These are phyloP conservation scores for Phrynocephalus versicolor DNA, from an alignment of 2,113 vertebrate genomes.

Conservation along the genomic window DNA sequence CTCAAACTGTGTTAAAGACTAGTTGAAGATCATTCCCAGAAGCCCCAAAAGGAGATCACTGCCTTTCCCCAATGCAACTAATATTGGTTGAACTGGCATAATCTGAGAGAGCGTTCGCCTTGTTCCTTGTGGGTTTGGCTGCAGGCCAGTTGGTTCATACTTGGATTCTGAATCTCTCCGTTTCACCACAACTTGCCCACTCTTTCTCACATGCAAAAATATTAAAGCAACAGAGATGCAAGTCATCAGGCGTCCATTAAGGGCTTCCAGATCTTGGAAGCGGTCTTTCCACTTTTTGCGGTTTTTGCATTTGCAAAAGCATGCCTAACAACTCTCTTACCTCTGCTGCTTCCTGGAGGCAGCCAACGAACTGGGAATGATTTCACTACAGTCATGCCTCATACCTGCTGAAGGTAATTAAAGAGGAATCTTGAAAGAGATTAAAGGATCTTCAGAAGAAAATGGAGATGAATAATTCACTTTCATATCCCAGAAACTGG, in stretches of 20 bases:
- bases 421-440: no score
- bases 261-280: neutral
- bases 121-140: conserved; percentile 9
- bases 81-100: neutral
- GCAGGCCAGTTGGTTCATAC: neutral
- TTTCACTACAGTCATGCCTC: neutral
- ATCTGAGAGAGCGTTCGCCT: neutral
- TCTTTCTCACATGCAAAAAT: neutral
- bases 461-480: no score
- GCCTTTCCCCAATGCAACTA: neutral
- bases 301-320: conserved; percentile 5
- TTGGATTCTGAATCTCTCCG: neutral
- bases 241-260: neutral
- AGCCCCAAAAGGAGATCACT: neutral
- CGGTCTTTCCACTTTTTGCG: neutral
- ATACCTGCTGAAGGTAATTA: neutral
- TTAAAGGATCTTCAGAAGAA: neutral
- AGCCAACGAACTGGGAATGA: no score
- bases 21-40: conserved; percentile 17
- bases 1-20: neutral
- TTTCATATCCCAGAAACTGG: neutral
- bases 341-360: no score
- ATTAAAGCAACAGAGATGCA: neutral
- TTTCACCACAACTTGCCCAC: neutral
- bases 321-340: no score